Evolutionary conservation across 2,797 vertebrate genomes (phyloP), one percentile per base, ranked within the genome.

Genomic region (Myotis daubentonii): DNA sequence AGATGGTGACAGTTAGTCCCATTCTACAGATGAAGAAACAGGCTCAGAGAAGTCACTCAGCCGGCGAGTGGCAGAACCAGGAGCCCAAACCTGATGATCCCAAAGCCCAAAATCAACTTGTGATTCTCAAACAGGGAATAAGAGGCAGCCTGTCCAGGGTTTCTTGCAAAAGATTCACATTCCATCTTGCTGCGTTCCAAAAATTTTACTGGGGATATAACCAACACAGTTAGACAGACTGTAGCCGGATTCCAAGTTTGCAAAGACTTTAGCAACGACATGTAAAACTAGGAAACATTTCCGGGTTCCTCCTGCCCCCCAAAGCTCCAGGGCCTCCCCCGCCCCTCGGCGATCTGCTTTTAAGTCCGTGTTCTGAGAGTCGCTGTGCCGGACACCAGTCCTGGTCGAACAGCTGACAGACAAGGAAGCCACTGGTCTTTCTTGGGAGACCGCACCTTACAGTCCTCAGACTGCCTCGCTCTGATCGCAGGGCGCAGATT

Each of bases 1-100:
- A 89, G 28, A 23, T 81, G 28, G 28, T 1, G 1, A 44, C 76
- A 44, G 4, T 38, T 4, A 9, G 11, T 17, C 23, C 30, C 82
- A 71, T 62, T 62, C 49, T n/a, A 78, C 8, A 84, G 84, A 81
- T 60, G 55, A 81, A 85, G 47, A 84, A 92, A 86, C 17, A 83
- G 55, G 55, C 33, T 90, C 75, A 47, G 44, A n/a, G 68, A 84
- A 36, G 2, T 60, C 49, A 1, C 75, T 81, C 9, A 2, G 47
- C 28, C n/a, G 49, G 53, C 0, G 0, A 55, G 51, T 1, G 3
- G 33, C 41, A 74, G 16, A 87, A n/a, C 71, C 72, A 33, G 62
- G 44, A 49, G 2, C 20, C 25, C 65, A 80, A 8, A 9, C 3
- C 11, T 25, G 1, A 51, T 6, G 38, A n/a, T 41, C 92, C 78